Conservation (phyloP, 2,888 invertebrate genomes). For the Archaeoteleia sp. region DNA sequence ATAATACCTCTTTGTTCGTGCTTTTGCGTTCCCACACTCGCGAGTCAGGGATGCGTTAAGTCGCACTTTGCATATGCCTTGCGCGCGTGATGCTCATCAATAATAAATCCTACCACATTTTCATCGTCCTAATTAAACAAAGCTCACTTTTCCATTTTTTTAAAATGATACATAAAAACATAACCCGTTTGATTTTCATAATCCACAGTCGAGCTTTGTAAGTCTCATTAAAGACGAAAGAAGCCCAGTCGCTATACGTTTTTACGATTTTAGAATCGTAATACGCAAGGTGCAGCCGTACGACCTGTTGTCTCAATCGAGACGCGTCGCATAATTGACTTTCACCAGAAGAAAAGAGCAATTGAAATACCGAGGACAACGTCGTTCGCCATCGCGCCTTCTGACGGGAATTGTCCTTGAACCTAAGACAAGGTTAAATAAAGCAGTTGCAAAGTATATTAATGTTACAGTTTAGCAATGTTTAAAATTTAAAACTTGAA, state of each 20-base stretch:
- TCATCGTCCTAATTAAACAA: no score
- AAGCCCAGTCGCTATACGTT: no score
- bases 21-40: slow-evolving; percentile 36
- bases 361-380: slow-evolving; percentile 30
- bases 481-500: no score
- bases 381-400: slow-evolving; percentile 3
- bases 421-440: slow-evolving; percentile 34
- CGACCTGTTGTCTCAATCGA: slow-evolving; percentile 36
- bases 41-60: slow-evolving; percentile 42
- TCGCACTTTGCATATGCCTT: slow-evolving; percentile 14
- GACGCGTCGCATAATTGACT: slow-evolving; percentile 43
- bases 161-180: no score
- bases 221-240: no score
- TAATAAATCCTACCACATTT: slow-evolving; percentile 9
- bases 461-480: no score
- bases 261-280: slow-evolving; percentile 19
- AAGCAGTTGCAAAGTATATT: no score
- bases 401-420: slow-evolving; percentile 33
- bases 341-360: slow-evolving; percentile 36
- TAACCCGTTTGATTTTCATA: no score
- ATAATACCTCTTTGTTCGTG: slow-evolving; percentile 28
- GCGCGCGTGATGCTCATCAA: slow-evolving; percentile 28
- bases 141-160: no score
- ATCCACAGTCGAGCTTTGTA: no score
- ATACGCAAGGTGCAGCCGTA: slow-evolving; percentile 20